Base-by-base conservation (phyloP, 2,113 vertebrate genomes). In the Cervus canadensis region DNA sequence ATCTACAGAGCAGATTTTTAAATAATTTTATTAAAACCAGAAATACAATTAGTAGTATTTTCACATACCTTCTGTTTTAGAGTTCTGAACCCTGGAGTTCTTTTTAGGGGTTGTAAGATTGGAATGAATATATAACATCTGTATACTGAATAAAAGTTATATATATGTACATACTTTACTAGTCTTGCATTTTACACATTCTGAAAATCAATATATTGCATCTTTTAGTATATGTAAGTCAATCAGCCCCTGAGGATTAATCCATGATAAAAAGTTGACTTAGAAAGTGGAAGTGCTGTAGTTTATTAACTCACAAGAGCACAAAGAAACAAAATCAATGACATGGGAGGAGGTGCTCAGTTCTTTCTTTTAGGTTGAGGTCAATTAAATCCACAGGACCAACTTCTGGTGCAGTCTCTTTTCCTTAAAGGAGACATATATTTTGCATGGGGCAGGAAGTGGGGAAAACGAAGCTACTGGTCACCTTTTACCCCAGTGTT, bases 181-280 rank as follows among this genome's bases (percentile, higher is more conserved):
- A 57, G 14, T 94, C 54, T 90, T 91, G 28, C 12, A 90, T 48
- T 92, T 88, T 56, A 87, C 7, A 85, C 76, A 96, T 98, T 91
- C 59, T 78, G 56, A 95, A 98, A 97, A 84, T 95, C 78, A 93
- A 91, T 83, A 87, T 59, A 81, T 96, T 92, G 57, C 60, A 2
- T 94, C 57, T 97, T 95, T 96, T 87, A 91, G 60, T 57, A 97
- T 95, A 89, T 81, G 8, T 74, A 87, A 96, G 59, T 64, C 59
- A 71, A 76, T 95, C 91, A 85, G 74, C 50, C 82, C 59, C 74
- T 83, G 62, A 95, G 82, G 62, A 86, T 56, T 91, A 92, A 96
- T 93, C 87, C 89, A 45, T 93, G 87, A 60, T 93, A 87, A 91
- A 94, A 89, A 82, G 64, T 97, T 97, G 85, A 88, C 93, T 98